phyloP scores from a whole-genome alignment of 2,113 vertebrate genomes.

The Pituophis catenifer region DNA sequence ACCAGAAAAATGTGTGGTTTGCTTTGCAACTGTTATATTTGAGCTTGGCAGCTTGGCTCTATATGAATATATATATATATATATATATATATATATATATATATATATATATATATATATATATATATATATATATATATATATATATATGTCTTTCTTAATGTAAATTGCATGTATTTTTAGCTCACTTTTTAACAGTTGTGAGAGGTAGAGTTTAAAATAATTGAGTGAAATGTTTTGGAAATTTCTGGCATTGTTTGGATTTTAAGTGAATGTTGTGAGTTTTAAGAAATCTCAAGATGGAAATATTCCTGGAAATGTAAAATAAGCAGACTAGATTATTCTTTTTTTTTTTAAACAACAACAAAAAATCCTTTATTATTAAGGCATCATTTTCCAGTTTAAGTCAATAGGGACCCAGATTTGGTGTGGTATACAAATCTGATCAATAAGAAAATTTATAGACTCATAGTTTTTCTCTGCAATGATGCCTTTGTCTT shows the following conservation, averaged over 20 bases:
- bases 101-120: no score
- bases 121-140: no score
- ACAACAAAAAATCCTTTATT: background rate
- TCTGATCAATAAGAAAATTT: background rate
- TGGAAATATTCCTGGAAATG: background rate
- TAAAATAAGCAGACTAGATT: background rate
- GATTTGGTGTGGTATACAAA: background rate
- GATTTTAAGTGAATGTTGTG: background rate
- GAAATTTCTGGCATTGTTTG: background rate
- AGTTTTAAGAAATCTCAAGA: background rate
- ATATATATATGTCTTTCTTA: slow-evolving; percentile 20
- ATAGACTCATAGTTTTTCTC: background rate
- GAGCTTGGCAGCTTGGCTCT: slow-evolving; percentile 23
- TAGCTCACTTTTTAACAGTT: background rate
- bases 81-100: no score
- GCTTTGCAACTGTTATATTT: slow-evolving; percentile 46
- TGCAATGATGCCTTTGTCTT: background rate
- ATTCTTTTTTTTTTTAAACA: background rate
- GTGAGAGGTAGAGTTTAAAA: background rate
- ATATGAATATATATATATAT: background rate
- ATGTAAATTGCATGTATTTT: slow-evolving; percentile 6
- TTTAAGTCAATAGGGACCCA: background rate
- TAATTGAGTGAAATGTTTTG: background rate
- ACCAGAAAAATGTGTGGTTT: slow-evolving; percentile 35
- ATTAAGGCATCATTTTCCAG: background rate